Base-by-base conservation (phyloP, 2,113 vertebrate species). In the Podarcis muralis region DNA sequence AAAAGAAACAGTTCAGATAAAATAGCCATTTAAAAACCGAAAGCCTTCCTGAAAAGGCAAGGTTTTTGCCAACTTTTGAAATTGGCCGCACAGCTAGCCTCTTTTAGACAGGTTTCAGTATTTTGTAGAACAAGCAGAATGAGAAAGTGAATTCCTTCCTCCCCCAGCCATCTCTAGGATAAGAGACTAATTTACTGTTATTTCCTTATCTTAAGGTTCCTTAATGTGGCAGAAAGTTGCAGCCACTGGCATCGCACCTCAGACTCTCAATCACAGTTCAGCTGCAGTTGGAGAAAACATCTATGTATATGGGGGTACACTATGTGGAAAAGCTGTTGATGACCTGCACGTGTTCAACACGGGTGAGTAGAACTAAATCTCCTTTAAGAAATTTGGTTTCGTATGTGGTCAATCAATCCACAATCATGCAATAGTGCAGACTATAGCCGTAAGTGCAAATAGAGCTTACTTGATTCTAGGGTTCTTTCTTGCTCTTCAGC, bases 261-360 rank as follows among this genome's bases (percentile, higher is more conserved):
- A 89, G 48, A 93, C 93, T 15, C 87, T 97, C 43, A 89, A 90
- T 75, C 93, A 95, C 89, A 96, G 96, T 87, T 96, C 96, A 68
- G 94, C 92, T 4, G 91, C 92, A 2, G 76, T 93, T 66, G 94
- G 91, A 18, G 95, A 97, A 92, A 97, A 90, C 89, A 94, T 97
- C 82, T 97, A 93, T 37, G 92, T 97, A 15, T 96, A 95, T 48
- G 96, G 92, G 92, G 95, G 95, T 18, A 82, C 83, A 12, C 48
- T 94, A 81, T 91, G 83, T 37, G 92, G 95, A 57, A 93, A 68
- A 77, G 87, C 91, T 43, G 93, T 88, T 0, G 81, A 96, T 86
- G 91, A 98, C 85, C 94, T 97, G 6, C 91, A 96, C 48, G 68
- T 97, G 89, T 97, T 97, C 91, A 97, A 93, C 94, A 96, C 96